Percentiles rank a stretch among this genome's conserved stretches.
These are phyloP conservation scores for Caenorhabditis sinica DNA, from an alignment of 2,888 invertebrate species.

Conservation along the genomic window DNA sequence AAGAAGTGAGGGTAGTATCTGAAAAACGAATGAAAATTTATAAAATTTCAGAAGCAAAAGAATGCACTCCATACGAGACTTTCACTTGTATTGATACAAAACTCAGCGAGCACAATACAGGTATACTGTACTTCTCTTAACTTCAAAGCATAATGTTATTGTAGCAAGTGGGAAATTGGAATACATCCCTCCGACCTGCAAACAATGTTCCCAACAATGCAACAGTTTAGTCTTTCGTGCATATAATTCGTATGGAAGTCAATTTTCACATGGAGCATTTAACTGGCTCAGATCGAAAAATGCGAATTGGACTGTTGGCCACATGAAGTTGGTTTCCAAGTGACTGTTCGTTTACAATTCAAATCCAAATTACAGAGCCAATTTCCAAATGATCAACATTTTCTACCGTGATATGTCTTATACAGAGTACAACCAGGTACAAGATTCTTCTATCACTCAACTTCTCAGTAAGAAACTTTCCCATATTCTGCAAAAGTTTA, in stretches of 20 bases:
- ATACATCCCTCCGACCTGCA: slow-evolving; percentile 21
- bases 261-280: slow-evolving; percentile 74
- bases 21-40: background rate
- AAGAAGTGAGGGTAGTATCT: slow-evolving; percentile 42
- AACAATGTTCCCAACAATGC: slow-evolving; percentile 54
- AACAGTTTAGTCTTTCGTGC: slow-evolving; percentile 76
- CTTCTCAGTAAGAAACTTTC: slow-evolving; percentile 57
- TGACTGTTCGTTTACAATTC: background rate
- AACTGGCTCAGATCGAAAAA: slow-evolving; percentile 71
- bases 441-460: slow-evolving; percentile 73
- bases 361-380: slow-evolving; percentile 50
- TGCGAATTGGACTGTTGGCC: slow-evolving; percentile 63
- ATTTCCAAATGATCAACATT: slow-evolving; percentile 76
- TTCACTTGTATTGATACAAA: slow-evolving; percentile 63
- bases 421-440: slow-evolving; percentile 80
- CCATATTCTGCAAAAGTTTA: background rate
- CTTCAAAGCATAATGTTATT: background rate
- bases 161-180: slow-evolving; percentile 9
- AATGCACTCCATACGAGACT: slow-evolving; percentile 70
- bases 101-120: slow-evolving; percentile 50
- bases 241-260: slow-evolving; percentile 79
- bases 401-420: slow-evolving; percentile 80
- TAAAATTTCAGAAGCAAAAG: slow-evolving; percentile 55
- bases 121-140: background rate
- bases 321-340: slow-evolving; percentile 68